Conservation (phyloP, 1,140 invertebrate genomes). For the Camponotus floridanus region DNA sequence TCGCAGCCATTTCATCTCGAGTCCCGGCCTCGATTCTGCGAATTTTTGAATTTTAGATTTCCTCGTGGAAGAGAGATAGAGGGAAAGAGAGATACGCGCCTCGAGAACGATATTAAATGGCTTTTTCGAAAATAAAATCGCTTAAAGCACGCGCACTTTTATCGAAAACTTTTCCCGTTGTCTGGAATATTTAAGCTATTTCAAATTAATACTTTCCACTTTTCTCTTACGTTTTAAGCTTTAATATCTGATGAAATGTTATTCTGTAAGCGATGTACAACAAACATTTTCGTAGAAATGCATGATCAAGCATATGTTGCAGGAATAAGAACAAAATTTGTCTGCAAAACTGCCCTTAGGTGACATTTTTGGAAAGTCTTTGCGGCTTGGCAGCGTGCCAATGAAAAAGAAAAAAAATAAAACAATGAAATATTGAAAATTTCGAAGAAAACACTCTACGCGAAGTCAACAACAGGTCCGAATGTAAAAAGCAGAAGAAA, state of each 20-base stretch:
- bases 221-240: background rate
- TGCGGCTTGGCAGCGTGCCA: conserved; percentile 9
- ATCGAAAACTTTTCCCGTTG: conserved; percentile 9
- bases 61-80: background rate
- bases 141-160: background rate
- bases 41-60: conserved; percentile 54
- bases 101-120: background rate
- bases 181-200: background rate
- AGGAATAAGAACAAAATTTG: background rate
- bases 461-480: background rate
- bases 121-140: background rate
- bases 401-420: conserved; percentile 27
- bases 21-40: conserved; percentile 1
- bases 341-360: background rate
- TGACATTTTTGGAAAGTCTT: conserved; percentile 34
- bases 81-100: background rate
- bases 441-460: conserved; percentile 1
- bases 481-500: background rate
- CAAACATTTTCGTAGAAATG: background rate
- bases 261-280: background rate
- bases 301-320: background rate
- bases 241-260: conserved; percentile 4
- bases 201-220: background rate
- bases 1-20: conserved; percentile 42
- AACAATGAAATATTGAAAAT: conserved; percentile 6